Percentiles rank a stretch among this genome's conserved stretches.
These are phyloP conservation scores for Ailuropoda melanoleuca DNA, from an alignment of 2,113 vertebrate species.

Conservation along the genomic window DNA sequence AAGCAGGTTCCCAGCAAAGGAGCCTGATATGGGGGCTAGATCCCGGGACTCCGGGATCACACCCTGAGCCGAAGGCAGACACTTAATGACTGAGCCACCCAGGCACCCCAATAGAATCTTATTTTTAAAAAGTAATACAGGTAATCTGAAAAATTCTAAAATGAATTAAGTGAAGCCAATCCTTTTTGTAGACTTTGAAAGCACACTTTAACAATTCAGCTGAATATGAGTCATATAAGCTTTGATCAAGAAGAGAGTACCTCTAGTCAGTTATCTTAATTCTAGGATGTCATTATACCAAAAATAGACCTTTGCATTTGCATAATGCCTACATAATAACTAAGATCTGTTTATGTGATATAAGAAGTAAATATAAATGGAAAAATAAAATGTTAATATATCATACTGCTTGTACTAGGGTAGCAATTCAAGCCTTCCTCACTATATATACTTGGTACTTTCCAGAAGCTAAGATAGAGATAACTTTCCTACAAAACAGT, in stretches of 20 bases:
- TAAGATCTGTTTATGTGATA: neutral
- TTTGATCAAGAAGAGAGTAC: neutral
- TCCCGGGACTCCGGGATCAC: too few relatives aligned
- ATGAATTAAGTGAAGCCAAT: neutral
- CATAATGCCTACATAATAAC: neutral
- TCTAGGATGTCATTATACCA: neutral
- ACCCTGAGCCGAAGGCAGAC: too few relatives aligned
- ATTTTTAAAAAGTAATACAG: neutral
- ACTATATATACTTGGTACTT: neutral
- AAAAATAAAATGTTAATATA: neutral
- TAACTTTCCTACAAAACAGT: neutral
- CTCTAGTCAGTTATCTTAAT: neutral
- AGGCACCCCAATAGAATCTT: neutral
- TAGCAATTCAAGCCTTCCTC: neutral
- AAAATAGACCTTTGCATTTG: neutral
- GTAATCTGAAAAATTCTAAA: neutral
- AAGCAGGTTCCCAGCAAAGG: too few relatives aligned
- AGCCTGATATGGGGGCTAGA: too few relatives aligned
- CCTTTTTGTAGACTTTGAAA: neutral
- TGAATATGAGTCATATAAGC: neutral
- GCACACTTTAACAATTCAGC: neutral
- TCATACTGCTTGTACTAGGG: neutral
- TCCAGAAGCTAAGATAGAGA: neutral
- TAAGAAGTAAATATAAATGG: neutral
- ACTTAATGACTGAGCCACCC: too few relatives aligned